Percentiles rank a stretch among this genome's conserved stretches.
These are phyloP conservation scores for Ormia ochracea DNA, from an alignment of 2,888 invertebrate genomes.

Conservation along the genomic window DNA sequence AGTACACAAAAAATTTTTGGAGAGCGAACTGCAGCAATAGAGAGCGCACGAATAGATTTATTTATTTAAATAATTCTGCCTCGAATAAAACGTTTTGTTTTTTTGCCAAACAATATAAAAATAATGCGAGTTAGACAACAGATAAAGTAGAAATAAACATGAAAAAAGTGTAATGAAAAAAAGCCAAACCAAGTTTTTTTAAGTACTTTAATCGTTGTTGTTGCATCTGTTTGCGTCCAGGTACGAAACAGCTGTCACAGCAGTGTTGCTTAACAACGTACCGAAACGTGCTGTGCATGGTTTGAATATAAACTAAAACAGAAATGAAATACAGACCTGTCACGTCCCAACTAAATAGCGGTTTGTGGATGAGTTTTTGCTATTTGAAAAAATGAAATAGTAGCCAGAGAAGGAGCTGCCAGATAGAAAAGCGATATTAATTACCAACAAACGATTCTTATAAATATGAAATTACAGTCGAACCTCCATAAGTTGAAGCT, in stretches of 20 bases:
- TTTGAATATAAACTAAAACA: conserved; percentile 7
- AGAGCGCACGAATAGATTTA: neutral
- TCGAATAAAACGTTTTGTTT: conserved; percentile 39
- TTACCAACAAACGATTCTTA: no score
- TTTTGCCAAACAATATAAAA: conserved; percentile 37
- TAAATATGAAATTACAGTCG: no score
- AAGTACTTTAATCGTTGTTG: neutral
- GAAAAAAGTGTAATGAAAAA: conserved; percentile 20
- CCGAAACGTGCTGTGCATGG: conserved; percentile 14
- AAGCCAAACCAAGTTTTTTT: conserved; percentile 13
- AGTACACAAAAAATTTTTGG: conserved; percentile 38
- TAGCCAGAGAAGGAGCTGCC: no score
- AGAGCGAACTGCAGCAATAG: neutral
- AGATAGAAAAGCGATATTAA: no score
- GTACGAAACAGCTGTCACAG: conserved; percentile 11
- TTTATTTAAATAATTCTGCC: conserved; percentile 50
- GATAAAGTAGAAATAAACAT: conserved; percentile 49
- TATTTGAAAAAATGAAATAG: no score
- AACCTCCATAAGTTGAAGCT: no score
- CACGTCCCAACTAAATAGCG: no score
- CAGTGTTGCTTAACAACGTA: conserved; percentile 16
- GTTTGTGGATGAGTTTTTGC: no score
- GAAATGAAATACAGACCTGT: neutral
- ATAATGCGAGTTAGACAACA: conserved; percentile 42
- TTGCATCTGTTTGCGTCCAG: neutral